A percentile compares a stretch with the other conserved stretches of the same genome.
phyloP scores from a whole-genome alignment of 2,113 vertebrate genomes.

The Saccopteryx leptura region DNA sequence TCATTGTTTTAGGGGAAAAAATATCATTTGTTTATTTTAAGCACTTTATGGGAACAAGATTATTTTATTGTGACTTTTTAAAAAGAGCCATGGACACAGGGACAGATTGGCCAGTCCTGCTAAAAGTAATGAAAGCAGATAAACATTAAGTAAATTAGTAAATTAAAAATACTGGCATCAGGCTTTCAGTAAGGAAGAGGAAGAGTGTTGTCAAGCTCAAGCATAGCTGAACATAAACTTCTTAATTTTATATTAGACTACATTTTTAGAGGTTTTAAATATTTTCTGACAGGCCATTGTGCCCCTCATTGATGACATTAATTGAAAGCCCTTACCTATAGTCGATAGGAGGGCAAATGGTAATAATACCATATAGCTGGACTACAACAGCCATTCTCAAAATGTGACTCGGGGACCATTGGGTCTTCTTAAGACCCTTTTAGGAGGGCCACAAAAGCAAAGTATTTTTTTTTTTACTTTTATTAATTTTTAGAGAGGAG shows the following conservation, averaged over 20 bases:
- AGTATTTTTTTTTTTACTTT: no score
- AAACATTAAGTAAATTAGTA: slow-evolving; percentile 7
- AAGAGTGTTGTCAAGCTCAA: neutral
- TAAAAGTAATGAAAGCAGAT: slow-evolving; percentile 52
- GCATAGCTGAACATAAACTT: neutral
- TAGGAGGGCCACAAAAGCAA: neutral
- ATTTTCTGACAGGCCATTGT: neutral
- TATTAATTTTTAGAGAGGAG: no score
- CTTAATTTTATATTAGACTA: slow-evolving; percentile 26
- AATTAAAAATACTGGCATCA: neutral
- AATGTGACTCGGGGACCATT: neutral
- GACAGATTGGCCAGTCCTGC: neutral
- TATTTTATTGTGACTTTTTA: slow-evolving; percentile 47
- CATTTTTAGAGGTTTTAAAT: slow-evolving; percentile 5
- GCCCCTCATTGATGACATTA: neutral
- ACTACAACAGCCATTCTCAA: neutral
- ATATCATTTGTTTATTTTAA: slow-evolving; percentile 38
- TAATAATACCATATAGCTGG: neutral
- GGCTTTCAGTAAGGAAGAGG: slow-evolving; percentile 5
- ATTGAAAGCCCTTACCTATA: neutral
- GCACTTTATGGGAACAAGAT: slow-evolving; percentile 23
- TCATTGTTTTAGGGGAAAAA: slow-evolving; percentile 19
- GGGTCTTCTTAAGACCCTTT: neutral
- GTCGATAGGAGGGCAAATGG: neutral
- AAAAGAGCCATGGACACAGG: neutral